Percentiles rank a stretch among this genome's conserved stretches.
These are phyloP conservation scores for Nemurella pictetii DNA, from an alignment of 2,888 invertebrate genomes.

Conservation along the genomic window DNA sequence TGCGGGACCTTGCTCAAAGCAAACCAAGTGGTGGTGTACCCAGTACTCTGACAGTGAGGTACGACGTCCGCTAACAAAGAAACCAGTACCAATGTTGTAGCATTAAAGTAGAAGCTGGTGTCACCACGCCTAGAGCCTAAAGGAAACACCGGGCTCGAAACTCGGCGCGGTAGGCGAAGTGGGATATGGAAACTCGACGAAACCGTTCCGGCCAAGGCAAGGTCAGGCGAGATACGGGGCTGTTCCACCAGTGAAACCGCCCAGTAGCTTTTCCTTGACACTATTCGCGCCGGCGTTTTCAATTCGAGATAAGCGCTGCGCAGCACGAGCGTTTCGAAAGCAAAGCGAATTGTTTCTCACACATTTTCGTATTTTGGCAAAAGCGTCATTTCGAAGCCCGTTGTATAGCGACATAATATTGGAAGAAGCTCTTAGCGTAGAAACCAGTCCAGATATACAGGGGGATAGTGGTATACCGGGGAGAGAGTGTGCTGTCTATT, in stretches of 20 bases:
- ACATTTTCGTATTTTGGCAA: neutral
- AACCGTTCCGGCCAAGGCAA: neutral
- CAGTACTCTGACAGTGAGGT: conserved; percentile 21
- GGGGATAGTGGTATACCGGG: too few relatives aligned
- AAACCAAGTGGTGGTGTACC: conserved; percentile 55
- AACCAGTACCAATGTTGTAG: conserved; percentile 31
- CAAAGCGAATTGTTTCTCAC: neutral
- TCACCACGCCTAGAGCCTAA: neutral
- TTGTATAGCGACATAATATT: neutral
- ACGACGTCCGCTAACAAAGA: conserved; percentile 37
- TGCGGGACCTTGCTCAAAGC: conserved; percentile 55
- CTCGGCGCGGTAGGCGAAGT: neutral
- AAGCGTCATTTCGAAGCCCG: neutral
- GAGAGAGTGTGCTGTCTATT: neutral
- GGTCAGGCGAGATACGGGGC: neutral
- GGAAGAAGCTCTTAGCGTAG: neutral
- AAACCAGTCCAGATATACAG: neutral
- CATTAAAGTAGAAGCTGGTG: neutral
- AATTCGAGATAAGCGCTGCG: neutral
- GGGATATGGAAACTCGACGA: neutral
- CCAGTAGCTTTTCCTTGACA: neutral
- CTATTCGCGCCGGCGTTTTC: neutral
- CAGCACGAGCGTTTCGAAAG: neutral
- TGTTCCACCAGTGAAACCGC: neutral
- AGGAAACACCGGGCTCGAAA: neutral